Evolutionary conservation across 2,888 invertebrate species (phyloP).

Genomic region (Agrochola lota): DNA sequence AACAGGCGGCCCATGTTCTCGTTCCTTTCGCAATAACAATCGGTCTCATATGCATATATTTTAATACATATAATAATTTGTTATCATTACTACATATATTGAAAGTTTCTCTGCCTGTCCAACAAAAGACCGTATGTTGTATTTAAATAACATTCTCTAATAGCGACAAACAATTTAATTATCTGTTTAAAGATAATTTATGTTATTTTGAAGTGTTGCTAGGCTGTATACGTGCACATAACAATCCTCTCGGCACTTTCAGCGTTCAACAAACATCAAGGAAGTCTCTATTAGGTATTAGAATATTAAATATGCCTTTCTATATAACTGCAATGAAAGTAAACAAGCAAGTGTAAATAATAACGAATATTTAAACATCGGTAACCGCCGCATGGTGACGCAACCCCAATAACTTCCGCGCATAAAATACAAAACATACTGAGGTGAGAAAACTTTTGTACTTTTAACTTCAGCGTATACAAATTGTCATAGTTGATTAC

Average conservation of each 20-base stretch:
- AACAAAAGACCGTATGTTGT: conserved; percentile 16
- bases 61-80: conserved; percentile 52
- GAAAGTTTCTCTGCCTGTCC: conserved; percentile 35
- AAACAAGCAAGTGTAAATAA: conserved; percentile 40
- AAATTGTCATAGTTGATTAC: conserved; percentile 68
- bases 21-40: conserved; percentile 64
- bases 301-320: conserved; percentile 33
- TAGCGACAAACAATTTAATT: background rate
- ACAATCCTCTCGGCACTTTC: conserved; percentile 21
- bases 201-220: conserved; percentile 4
- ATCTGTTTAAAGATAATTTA: conserved; percentile 9
- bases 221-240: conserved; percentile 5
- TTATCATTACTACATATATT: conserved; percentile 48
- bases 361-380: conserved; percentile 41
- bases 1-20: conserved; percentile 66
- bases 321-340: conserved; percentile 36
- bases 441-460: conserved; percentile 64
- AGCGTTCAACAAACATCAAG: conserved; percentile 32
- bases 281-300: conserved; percentile 42
- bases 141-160: conserved; percentile 9
- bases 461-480: conserved; percentile 59
- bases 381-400: conserved; percentile 45
- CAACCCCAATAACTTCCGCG: conserved; percentile 62
- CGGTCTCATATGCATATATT: conserved; percentile 64
- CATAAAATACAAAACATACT: conserved; percentile 53